These are phyloP conservation scores for Clupea harengus DNA, from an alignment of 2,113 vertebrate genomes.

Conservation along the genomic window DNA sequence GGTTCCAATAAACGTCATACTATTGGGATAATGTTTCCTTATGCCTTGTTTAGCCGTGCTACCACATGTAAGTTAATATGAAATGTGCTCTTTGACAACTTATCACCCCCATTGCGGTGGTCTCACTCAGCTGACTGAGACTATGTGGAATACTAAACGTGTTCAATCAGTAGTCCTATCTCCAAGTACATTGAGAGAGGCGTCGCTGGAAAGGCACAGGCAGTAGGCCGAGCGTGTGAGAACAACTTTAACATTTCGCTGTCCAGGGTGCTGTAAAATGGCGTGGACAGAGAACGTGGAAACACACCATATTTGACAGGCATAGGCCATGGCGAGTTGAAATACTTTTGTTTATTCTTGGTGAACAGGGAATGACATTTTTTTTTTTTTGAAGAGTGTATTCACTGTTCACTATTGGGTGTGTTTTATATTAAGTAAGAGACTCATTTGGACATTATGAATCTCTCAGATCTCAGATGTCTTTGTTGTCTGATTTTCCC, in stretches of 20 bases:
- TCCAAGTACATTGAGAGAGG: background rate
- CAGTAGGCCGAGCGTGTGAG: background rate
- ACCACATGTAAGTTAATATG: background rate
- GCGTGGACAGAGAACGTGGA: background rate
- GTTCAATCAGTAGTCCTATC: background rate
- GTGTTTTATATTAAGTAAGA: background rate
- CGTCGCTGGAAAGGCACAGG: background rate
- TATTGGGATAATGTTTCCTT: background rate
- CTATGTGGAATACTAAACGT: background rate
- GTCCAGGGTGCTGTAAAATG: constrained; percentile 20
- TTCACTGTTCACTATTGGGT: background rate
- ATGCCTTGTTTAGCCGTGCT: background rate
- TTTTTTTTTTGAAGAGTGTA: background rate
- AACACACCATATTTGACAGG: background rate
- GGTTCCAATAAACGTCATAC: background rate
- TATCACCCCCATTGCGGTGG: constrained; percentile 10
- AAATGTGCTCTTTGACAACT: background rate
- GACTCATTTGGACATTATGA: background rate
- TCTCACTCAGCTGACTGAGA: background rate
- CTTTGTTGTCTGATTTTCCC: background rate
- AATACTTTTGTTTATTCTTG: background rate
- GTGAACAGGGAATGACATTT: background rate
- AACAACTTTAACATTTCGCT: constrained; percentile 11
- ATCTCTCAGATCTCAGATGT: background rate
- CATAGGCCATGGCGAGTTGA: background rate